Evolutionary conservation across 2,113 vertebrate species (phyloP), one percentile per base, ranked within the genome.

Genomic region (Nothocercus nigrocapillus): DNA sequence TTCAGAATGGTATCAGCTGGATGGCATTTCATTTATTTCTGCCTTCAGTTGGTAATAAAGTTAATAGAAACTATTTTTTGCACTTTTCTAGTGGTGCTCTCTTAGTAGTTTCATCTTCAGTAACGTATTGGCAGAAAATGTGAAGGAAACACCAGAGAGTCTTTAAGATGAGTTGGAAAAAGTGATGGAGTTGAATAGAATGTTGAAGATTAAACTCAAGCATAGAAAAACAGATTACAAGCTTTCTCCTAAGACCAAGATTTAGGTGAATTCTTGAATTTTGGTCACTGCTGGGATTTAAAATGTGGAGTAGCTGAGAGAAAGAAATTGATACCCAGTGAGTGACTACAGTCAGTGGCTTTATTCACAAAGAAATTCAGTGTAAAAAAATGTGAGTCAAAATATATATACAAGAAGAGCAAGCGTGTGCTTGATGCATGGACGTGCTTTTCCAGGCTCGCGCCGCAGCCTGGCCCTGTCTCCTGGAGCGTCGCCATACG

Each of bases 361-460:
- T 78, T 81, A 20, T 75, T 74, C 0, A 0, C 7, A 16, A 47
- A 40, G 51, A 77, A 79, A 66, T 20, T 19, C 38, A 47, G 19
- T 15, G 30, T 19, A 18, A 9, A 45, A 75, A 75, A 36, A 21
- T 22, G 36, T 0, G 20, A 77, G 40, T 30, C 28, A n/a, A 40
- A 49, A 8, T 20, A 30, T 42, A 13, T 59, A 21, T 34, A 36
- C 34, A 58, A 0, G 0, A 82, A 75, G 85, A 40, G 16, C 13
- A 69, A 49, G 25, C 1, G 5, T 15, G 14, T 2, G 19, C 38
- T 17, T 36, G 2, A 1, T 66, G 79, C 54, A 2, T 11, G 22
- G 88, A 40, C 58, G 17, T 0, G 3, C 0, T 3, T 21, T 32
- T 63, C 36, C 6, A 0, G 1, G 62, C 42, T 79, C 70, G 0